Evolutionary conservation across 2,888 invertebrate species (phyloP), one percentile per base, ranked within the genome.

Genomic region (Cosmia trapezina): DNA sequence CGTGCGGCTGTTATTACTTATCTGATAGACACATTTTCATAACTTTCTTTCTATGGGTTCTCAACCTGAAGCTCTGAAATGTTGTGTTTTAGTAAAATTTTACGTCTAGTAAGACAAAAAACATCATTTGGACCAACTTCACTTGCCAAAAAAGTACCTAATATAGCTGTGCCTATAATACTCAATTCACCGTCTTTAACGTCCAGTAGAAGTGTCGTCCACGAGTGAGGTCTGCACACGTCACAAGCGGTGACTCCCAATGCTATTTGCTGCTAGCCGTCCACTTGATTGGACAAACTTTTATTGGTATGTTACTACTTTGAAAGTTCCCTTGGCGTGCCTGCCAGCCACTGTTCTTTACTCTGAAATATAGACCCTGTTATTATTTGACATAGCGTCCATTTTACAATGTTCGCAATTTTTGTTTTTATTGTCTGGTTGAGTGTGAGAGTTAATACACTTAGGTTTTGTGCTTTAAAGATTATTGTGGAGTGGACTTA

Each of bases 241-340:
- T 60, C 53, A 51, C 33, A 56, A 71, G 47, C n/a, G 60, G 56
- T 54, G 59, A 41, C 73, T 53, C 45, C 51, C 54, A 57, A 62
- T 51, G 54, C 49, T 71, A 69, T 77, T 77, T 77, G 60, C 49
- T 56, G 22, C 51, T 56, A 70, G 61, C 45, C 43, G 61, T 61
- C 65, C 62, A 51, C 63, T 75, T 78, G 84, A 85, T 85, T 86
- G 80, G 75, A 63, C 70, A 65, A 82, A 75, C 70, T 80, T 84
- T 78, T 86, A 83, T 77, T 72, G 76, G 60, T 69, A 37, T 70
- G 66, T 74, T 76, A 60, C 70, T 73, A 70, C 63, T 84, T 84
- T 78, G 37, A 82, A 82, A 84, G 76, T 76, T 80, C 85, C 84
- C 82, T 70, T 59, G 68, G 65, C 64, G 76, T 56, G 53, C 51